Evolutionary conservation across 2,888 invertebrate genomes (phyloP).

Genomic region (Tuberolachnus salignus): DNA sequence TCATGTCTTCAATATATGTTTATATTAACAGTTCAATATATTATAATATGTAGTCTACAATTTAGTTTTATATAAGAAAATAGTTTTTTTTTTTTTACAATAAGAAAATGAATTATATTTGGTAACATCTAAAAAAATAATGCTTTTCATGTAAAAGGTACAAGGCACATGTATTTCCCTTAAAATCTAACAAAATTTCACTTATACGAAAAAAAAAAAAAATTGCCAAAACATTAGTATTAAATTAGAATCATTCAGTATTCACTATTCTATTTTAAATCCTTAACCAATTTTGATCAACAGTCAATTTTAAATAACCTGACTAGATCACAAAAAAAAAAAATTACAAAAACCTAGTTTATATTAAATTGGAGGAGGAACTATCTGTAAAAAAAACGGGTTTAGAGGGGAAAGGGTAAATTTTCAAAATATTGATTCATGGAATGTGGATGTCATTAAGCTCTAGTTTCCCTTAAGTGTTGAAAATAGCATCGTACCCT

Average conservation of each 20-base stretch:
- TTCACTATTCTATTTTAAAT: slow-evolving; percentile 47
- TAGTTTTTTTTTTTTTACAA: slow-evolving; percentile 40
- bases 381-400: slow-evolving; percentile 52
- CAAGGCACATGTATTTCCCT: slow-evolving; percentile 55
- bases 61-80: slow-evolving; percentile 39
- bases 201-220: slow-evolving; percentile 8
- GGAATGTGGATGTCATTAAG: slow-evolving; percentile 56
- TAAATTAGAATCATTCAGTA: slow-evolving; percentile 45
- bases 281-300: slow-evolving; percentile 56
- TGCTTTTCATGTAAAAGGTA: slow-evolving; percentile 55
- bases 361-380: slow-evolving; percentile 54
- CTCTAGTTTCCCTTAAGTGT: slow-evolving; percentile 51
- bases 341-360: slow-evolving; percentile 52
- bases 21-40: slow-evolving; percentile 47
- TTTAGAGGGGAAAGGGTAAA: slow-evolving; percentile 23
- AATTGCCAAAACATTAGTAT: slow-evolving; percentile 42
- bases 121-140: slow-evolving; percentile 57
- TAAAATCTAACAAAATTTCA: slow-evolving; percentile 43
- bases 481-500: slow-evolving; percentile 55
- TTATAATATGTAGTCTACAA: slow-evolving; percentile 29
- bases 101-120: slow-evolving; percentile 51
- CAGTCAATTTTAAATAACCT: slow-evolving; percentile 55
- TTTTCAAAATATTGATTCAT: slow-evolving; percentile 54
- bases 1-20: slow-evolving; percentile 28
- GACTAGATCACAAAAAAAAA: slow-evolving; percentile 50